Evolutionary conservation across 2,888 invertebrate species (phyloP), one percentile per base, ranked within the genome.

Genomic region (Bembecia ichneumoniformis): DNA sequence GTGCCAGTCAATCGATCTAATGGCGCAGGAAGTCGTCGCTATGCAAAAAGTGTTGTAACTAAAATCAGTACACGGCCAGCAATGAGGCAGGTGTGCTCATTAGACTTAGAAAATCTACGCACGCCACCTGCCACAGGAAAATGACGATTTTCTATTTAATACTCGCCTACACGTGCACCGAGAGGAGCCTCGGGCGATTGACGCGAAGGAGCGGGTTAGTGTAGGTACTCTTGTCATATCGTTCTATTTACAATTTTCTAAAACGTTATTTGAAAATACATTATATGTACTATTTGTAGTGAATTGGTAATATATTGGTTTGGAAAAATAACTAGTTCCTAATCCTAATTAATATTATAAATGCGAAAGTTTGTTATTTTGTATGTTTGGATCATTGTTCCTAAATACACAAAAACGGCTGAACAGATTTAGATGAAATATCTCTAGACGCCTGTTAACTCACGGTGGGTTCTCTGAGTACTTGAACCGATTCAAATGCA

Each of bases 81-180:
- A 15, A 17, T 44, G 44, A 16, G 44, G 40, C 71, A 73, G 70
- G 68, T 72, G 71, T 57, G 58, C 60, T 66, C 66, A 71, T 77
- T 76, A 74, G 62, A 66, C 53, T 61, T 65, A 73, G 78, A 70
- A 77, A 79, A 40, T 40, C 40, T 40, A 55, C 51, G 59, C 54
- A 58, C 64, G 59, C 64, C 75, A 73, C 74, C 74, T 77, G 77
- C 65, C 40, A 57, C 66, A 74, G 77, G 79, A 77, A 80, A 78
- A 78, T 77, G 67, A 49, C 71, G 64, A 78, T 82, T 79, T 81
- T 77, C 77, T 78, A n/a, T 40, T n/a, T 40, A 40, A 40, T 40
- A 40, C 40, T 40, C 40, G 40, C 40, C 40, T 7, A 40, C 40
- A 13, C 40, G 28, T 28, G 28, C 28, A 28, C 5, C 40, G 13